Evolutionary conservation across 1,140 invertebrate genomes (phyloP).

Genomic region (Scaptomyza montana): DNA sequence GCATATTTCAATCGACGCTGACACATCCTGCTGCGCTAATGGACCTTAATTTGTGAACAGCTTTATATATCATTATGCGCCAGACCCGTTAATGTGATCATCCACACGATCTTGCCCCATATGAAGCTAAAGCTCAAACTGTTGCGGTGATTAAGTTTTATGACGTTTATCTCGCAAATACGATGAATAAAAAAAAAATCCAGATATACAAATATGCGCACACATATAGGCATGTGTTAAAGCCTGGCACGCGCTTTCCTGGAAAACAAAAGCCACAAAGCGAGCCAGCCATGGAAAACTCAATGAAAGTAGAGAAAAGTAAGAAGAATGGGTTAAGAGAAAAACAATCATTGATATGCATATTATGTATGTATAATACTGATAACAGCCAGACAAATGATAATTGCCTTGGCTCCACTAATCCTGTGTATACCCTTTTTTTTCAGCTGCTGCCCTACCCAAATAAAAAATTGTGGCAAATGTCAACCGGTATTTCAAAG

Average conservation of each 20-base stretch:
- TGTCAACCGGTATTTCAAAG: conserved; percentile 74
- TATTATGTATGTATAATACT: conserved; percentile 18
- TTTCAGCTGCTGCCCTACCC: conserved; percentile 7
- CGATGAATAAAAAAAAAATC: conserved; percentile 47
- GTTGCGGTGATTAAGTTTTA: conserved; percentile 70
- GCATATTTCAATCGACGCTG: conserved; percentile 80
- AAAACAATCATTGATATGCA: conserved; percentile 4
- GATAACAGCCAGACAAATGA: conserved; percentile 77
- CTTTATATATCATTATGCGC: conserved; percentile 78
- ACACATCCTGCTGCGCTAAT: conserved; percentile 82
- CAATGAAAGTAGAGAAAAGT: conserved; percentile 29
- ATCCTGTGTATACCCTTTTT: conserved; percentile 62
- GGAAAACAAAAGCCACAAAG: conserved; percentile 26
- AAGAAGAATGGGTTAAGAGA: neutral
- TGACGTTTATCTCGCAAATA: conserved; percentile 62
- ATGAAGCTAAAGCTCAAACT: conserved; percentile 16
- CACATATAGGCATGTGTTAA: neutral
- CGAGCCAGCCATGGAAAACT: conserved; percentile 10
- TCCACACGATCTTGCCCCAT: conserved; percentile 69
- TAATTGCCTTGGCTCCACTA: conserved; percentile 76
- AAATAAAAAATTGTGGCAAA: conserved; percentile 32
- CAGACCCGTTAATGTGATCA: conserved; percentile 79
- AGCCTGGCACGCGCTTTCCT: conserved; percentile 69
- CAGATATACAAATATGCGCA: neutral
- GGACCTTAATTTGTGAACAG: conserved; percentile 82